A percentile compares a stretch with the other conserved stretches of the same genome.
Conservation (phyloP, 53 echinoderm and acorn worm species). For the Echinometra lucunter region DNA sequence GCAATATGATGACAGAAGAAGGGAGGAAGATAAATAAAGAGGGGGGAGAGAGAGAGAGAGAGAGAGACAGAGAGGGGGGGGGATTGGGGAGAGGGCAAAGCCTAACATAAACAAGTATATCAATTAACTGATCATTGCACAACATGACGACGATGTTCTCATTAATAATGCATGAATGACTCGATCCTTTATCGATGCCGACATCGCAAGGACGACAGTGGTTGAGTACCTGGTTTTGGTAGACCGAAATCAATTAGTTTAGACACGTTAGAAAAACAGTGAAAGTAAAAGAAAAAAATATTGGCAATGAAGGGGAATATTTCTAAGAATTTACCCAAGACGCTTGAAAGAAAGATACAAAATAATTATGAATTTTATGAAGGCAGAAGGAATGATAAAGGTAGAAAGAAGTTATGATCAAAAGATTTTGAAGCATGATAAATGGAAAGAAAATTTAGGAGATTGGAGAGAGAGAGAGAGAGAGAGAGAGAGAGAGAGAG, state of each 20-base stretch:
- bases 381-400: background rate
- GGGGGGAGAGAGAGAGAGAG: background rate
- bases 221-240: background rate
- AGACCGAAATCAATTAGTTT: background rate
- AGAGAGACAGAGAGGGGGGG: background rate
- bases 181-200: background rate
- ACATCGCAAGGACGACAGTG: background rate
- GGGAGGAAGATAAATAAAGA: background rate
- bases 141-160: background rate
- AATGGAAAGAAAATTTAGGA: background rate
- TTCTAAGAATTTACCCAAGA: too few species aligned
- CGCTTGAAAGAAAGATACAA: background rate
- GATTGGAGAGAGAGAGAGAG: background rate
- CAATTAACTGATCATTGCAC: background rate
- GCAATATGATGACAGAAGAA: background rate
- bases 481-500: background rate
- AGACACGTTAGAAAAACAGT: background rate
- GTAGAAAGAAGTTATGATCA: background rate
- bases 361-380: background rate
- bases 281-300: background rate
- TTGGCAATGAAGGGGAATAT: background rate
- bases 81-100: background rate
- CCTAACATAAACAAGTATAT: background rate
- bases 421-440: background rate
- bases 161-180: slow-evolving; percentile 29